Percentiles rank a stretch among this genome's conserved stretches.
Conservation (phyloP, 2,113 vertebrate species). For the Eidolon helvum region DNA sequence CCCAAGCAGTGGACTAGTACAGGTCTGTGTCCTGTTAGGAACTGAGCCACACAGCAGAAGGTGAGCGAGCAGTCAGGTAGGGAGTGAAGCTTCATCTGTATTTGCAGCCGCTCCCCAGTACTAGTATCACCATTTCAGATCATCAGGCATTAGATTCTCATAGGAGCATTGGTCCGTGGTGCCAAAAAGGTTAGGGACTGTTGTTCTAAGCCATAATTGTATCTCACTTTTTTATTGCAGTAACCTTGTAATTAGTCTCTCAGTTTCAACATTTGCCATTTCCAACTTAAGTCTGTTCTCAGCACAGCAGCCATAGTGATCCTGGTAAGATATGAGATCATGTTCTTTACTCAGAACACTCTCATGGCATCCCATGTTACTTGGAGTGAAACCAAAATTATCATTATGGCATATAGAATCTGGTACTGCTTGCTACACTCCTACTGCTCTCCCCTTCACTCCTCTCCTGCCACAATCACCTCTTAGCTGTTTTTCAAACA, state of each 20-base stretch:
- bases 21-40: too few species aligned
- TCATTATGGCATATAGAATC: not conserved
- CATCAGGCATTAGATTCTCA: too few species aligned
- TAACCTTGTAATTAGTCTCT: constrained; percentile 23
- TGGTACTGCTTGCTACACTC: not conserved
- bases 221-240: not conserved
- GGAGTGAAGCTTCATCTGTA: too few species aligned
- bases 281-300: not conserved
- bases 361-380: not conserved
- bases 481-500: not conserved
- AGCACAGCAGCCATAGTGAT: not conserved
- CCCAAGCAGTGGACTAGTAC: too few species aligned
- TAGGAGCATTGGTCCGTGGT: too few species aligned
- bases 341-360: not conserved
- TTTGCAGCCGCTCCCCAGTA: too few species aligned
- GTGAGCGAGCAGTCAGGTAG: too few species aligned
- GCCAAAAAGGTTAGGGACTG: too few species aligned
- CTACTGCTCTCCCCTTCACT: not conserved
- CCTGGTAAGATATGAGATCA: not conserved
- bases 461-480: not conserved
- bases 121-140: too few species aligned
- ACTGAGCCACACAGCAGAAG: too few species aligned
- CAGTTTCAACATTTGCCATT: constrained; percentile 5
- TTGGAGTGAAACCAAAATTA: not conserved
- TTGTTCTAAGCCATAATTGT: not conserved